phyloP scores from a whole-genome alignment of 2,797 vertebrate species.

The Callimico goeldii region DNA sequence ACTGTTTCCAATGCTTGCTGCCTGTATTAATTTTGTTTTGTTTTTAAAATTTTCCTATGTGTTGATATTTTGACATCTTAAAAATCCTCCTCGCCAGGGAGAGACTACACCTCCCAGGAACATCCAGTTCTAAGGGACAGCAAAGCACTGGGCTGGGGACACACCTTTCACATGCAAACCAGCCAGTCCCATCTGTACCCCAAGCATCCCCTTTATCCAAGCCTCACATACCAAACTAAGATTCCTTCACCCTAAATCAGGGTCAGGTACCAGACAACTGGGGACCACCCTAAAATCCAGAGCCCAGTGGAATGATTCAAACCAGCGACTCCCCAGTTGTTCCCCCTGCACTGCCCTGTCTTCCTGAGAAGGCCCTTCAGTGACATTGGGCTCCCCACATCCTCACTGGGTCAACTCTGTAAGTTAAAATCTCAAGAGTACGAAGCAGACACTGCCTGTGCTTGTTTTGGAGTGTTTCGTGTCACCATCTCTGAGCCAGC shows the following conservation, averaged over 20 bases:
- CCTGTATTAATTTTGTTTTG: neutral
- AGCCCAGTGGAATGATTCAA: neutral
- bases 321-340: rapidly evolving
- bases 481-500: neutral
- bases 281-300: neutral
- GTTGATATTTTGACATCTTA: neutral
- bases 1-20: neutral
- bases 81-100: neutral
- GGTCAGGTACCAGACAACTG: neutral
- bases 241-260: neutral
- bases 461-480: neutral
- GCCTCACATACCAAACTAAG: neutral
- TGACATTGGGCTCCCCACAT: neutral
- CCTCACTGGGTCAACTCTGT: neutral
- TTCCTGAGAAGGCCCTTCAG: neutral
- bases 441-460: rapidly evolving
- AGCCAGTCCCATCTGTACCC: neutral
- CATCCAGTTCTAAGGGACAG: neutral
- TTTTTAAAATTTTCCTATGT: neutral
- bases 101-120: neutral
- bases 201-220: neutral
- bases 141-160: too few relatives aligned
- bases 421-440: rapidly evolving
- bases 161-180: neutral
- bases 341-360: too few relatives aligned